These are phyloP conservation scores for Deilephila elpenor DNA, from an alignment of 2,888 invertebrate species.

Conservation along the genomic window DNA sequence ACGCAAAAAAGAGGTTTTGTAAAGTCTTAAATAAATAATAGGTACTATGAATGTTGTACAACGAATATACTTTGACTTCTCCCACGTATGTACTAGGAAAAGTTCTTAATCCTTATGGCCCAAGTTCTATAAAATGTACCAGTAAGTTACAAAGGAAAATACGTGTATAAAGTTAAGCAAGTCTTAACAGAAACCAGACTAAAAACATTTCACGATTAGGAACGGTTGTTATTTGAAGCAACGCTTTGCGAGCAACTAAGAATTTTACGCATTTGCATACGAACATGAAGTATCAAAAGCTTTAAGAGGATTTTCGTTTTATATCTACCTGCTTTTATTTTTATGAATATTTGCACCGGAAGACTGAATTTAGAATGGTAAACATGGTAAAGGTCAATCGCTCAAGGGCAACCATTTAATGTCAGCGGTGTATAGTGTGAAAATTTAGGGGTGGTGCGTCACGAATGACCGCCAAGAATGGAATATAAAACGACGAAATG, in stretches of 20 bases:
- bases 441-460: slow-evolving; percentile 11
- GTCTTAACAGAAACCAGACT: background rate
- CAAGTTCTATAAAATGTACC: slow-evolving; percentile 1
- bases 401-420: slow-evolving; percentile 8
- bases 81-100: background rate
- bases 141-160: background rate
- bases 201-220: slow-evolving; percentile 18
- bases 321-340: background rate
- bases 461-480: background rate
- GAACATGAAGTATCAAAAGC: background rate
- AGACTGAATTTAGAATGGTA: background rate
- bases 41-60: too few relatives aligned
- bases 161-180: background rate
- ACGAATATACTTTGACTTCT: background rate
- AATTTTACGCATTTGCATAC: slow-evolving; percentile 18
- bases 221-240: slow-evolving; percentile 8
- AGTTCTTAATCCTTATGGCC: background rate
- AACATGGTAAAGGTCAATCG: background rate
- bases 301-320: background rate
- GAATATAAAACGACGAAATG: background rate
- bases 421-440: background rate
- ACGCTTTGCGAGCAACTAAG: slow-evolving; percentile 5
- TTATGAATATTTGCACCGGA: background rate
- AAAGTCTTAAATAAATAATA: too few relatives aligned
- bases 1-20: too few relatives aligned